Conservation (phyloP, 2,888 invertebrate species). For the Dorcus hopei region DNA sequence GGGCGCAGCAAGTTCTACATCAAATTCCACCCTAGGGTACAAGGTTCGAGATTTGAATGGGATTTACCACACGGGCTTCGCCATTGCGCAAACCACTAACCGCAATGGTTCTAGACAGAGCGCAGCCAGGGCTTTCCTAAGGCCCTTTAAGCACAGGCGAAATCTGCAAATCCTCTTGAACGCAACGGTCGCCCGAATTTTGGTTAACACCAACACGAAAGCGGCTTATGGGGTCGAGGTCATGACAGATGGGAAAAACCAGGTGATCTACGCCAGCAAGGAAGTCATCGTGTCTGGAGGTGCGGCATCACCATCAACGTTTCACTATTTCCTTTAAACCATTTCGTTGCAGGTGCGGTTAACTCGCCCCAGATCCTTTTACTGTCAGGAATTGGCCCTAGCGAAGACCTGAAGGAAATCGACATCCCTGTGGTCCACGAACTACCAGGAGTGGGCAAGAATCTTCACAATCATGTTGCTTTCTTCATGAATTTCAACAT, state of each 20-base stretch:
- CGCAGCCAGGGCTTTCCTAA: constrained; percentile 75
- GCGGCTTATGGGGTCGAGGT: constrained; percentile 77
- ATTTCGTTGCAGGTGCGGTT: constrained; percentile 62
- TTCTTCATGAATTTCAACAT: constrained; percentile 75
- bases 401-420: constrained; percentile 60
- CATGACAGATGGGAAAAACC: constrained; percentile 55
- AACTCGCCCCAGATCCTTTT: constrained; percentile 91
- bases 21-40: constrained; percentile 56
- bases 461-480: constrained; percentile 84
- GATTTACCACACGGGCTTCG: constrained; percentile 74
- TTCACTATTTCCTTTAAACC: neutral
- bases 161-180: constrained; percentile 84
- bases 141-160: constrained; percentile 70
- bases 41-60: constrained; percentile 79
- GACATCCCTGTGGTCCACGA: constrained; percentile 67
- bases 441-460: constrained; percentile 78
- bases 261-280: constrained; percentile 62
- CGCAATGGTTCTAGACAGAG: constrained; percentile 82
- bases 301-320: constrained; percentile 17
- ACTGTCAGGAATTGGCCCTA: constrained; percentile 84
- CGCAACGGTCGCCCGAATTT: constrained; percentile 72
- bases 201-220: constrained; percentile 71
- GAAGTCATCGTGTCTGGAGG: constrained; percentile 64
- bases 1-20: no score
- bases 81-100: constrained; percentile 85